phyloP scores from a whole-genome alignment of 2,888 invertebrate genomes.

The Parelbella ahira region DNA sequence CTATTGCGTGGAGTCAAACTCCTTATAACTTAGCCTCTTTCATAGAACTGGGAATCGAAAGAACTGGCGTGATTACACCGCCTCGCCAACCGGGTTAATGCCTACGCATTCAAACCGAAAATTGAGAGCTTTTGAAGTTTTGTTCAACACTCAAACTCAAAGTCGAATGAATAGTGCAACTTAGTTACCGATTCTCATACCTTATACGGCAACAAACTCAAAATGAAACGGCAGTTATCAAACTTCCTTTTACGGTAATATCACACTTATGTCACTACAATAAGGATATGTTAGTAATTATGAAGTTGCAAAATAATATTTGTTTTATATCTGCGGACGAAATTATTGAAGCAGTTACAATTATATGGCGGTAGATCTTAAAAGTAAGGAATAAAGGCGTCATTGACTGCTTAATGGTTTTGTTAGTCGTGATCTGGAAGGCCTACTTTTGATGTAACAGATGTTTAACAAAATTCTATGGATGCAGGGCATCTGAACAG shows the following conservation, averaged over 20 bases:
- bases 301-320: not conserved
- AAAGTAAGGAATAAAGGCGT: conserved; percentile 1
- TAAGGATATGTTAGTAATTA: not conserved
- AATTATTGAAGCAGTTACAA: not conserved
- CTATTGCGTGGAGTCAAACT: too few species aligned
- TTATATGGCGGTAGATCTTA: conserved; percentile 3
- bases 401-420: not conserved
- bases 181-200: conserved; percentile 6
- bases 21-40: too few species aligned
- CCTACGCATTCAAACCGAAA: conserved; percentile 2
- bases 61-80: too few species aligned
- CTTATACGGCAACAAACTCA: not conserved
- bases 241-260: conserved; percentile 1
- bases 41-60: too few species aligned
- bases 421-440: conserved; percentile 5
- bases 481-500: not conserved
- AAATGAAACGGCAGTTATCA: not conserved
- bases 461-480: conserved; percentile 11
- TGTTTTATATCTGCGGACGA: not conserved
- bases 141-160: conserved; percentile 9
- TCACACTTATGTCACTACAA: not conserved
- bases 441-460: conserved; percentile 16
- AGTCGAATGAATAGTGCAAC: conserved; percentile 7
- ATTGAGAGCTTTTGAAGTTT: conserved; percentile 15
- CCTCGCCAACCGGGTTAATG: conserved; percentile 8